A percentile compares a stretch with the other conserved stretches of the same genome.
These are phyloP conservation scores for Limnodromus scolopaceus DNA, from an alignment of 2,797 vertebrate species.

Conservation along the genomic window DNA sequence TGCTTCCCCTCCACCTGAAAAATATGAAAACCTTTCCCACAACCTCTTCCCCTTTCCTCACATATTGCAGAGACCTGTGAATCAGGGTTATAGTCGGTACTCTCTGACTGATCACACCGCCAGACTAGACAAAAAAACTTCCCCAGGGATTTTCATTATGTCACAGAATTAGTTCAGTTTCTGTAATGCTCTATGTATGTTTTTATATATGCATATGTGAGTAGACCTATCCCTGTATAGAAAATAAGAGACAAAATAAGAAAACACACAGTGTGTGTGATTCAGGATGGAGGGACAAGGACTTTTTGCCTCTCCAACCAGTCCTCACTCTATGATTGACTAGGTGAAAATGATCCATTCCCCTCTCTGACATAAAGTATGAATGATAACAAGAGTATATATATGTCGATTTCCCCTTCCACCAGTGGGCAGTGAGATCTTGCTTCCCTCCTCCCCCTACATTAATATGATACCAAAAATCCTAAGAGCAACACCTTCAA, in stretches of 20 bases:
- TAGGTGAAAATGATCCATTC: not conserved
- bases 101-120: not conserved
- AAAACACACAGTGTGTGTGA: fast-evolving
- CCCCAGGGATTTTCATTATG: not conserved
- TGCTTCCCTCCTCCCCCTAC: not conserved
- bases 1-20: not conserved
- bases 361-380: not conserved
- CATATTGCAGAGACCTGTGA: not conserved
- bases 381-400: not conserved
- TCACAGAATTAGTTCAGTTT: not conserved
- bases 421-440: not conserved
- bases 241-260: not conserved
- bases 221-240: not conserved
- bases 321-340: not conserved
- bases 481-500: not conserved
- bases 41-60: not conserved
- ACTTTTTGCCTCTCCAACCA: not conserved
- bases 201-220: not conserved
- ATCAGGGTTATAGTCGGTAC: not conserved
- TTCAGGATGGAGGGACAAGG: fast-evolving
- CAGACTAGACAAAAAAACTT: not conserved
- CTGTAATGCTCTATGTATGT: not conserved
- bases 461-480: not conserved
- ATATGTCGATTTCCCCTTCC: not conserved
- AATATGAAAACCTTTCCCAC: not conserved